Evolutionary conservation across 2,113 vertebrate species (phyloP).

Genomic region (Amblyopsis rosae): DNA sequence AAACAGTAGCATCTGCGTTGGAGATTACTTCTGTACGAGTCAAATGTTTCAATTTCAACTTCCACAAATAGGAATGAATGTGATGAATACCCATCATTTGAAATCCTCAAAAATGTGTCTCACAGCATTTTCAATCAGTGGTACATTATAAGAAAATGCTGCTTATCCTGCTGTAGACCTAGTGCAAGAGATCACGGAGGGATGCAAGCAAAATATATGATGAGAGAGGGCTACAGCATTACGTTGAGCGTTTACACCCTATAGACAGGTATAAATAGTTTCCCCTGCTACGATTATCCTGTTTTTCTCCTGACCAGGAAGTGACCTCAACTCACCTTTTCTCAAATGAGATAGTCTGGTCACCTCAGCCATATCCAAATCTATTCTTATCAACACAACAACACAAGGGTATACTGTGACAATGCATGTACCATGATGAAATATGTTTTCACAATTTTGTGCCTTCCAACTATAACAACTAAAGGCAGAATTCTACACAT

Average conservation of each 20-base stretch:
- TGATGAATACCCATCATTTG: neutral
- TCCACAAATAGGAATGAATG: neutral
- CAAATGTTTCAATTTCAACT: too few relatives aligned
- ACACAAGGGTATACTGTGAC: slow-evolving; percentile 26
- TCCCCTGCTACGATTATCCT: slow-evolving; percentile 34
- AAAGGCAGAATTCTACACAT: slow-evolving; percentile 38
- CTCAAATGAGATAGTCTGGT: slow-evolving; percentile 36
- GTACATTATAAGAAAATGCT: slow-evolving; percentile 2
- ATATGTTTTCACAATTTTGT: slow-evolving; percentile 23
- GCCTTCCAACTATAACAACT: slow-evolving; percentile 2
- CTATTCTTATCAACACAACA: slow-evolving; percentile 35
- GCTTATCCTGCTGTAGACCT: slow-evolving; percentile 17
- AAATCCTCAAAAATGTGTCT: slow-evolving; percentile 17
- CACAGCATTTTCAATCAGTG: slow-evolving; percentile 5
- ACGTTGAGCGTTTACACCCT: slow-evolving; percentile 26
- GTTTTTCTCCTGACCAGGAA: slow-evolving; percentile 39
- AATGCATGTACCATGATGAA: neutral
- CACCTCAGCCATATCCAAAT: slow-evolving; percentile 45
- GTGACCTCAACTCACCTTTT: slow-evolving; percentile 22
- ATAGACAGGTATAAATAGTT: slow-evolving; percentile 35
- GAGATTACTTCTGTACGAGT: too few relatives aligned
- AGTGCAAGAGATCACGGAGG: slow-evolving; percentile 13
- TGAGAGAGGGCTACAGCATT: slow-evolving; percentile 29
- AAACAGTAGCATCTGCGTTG: too few relatives aligned
- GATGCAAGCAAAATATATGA: slow-evolving; percentile 32